phyloP scores from a whole-genome alignment of 2,113 vertebrate genomes.

The Hystrix cristata region DNA sequence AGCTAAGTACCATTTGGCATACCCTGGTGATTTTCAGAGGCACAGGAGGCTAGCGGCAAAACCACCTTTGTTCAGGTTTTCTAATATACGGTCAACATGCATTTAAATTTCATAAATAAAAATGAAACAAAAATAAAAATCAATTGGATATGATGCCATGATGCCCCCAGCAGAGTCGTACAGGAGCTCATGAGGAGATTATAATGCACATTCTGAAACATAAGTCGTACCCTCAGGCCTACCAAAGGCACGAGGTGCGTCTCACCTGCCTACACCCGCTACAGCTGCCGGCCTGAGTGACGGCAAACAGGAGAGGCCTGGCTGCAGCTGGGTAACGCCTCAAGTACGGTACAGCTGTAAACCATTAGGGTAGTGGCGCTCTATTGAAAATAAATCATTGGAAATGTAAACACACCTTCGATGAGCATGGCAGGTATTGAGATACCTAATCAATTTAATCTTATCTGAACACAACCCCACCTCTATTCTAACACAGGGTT shows the following conservation, averaged over 20 bases:
- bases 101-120: neutral
- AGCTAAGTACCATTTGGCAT: neutral
- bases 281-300: fast-evolving
- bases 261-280: neutral
- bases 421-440: neutral
- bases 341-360: neutral
- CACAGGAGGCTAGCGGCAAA: neutral
- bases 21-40: neutral
- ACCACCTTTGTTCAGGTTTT: neutral
- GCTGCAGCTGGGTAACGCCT: neutral
- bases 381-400: neutral
- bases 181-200: neutral
- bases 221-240: neutral
- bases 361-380: too few species aligned
- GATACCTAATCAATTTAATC: neutral
- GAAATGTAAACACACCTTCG: neutral
- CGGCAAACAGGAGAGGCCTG: fast-evolving
- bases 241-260: fast-evolving
- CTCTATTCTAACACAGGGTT: neutral
- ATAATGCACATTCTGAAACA: neutral
- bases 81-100: neutral
- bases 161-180: neutral
- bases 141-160: neutral
- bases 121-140: neutral
- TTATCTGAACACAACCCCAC: neutral